Evolutionary conservation across 2,797 vertebrate species (phyloP), one percentile per base, ranked within the genome.

Genomic region (Acanthornis magna): DNA sequence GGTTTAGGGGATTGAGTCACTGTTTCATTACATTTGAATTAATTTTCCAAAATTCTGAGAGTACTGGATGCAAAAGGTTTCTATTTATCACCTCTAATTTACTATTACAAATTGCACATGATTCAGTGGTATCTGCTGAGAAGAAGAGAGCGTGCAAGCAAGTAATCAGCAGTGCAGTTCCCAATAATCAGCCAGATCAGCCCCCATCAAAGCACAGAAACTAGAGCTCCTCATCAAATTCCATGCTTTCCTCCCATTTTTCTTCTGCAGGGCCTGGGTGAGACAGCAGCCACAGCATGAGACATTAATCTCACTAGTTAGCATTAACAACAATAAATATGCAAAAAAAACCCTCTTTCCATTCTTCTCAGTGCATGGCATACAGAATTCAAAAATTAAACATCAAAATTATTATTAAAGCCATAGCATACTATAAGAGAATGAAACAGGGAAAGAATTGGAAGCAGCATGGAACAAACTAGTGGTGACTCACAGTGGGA

Each of bases 101-200:
- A 79, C 38, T 87, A 21, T 53, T 58, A 89, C 16, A 93, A 92
- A 78, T 85, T 77, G 38, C 65, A 89, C 16, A n/a, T 43, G 51
- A 92, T 81, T 92, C 85, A 70, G 29, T 29, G 58, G 45, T 53
- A 32, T 92, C 93, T 60, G 68, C 89, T 88, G 89, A 83, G 66
- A 85, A 72, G 90, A 36, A 88, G 38, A 71, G 80, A 61, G 66
- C 1, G 0, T 3, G 3, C 0, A 1, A 89, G 30, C 73, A 66
- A 73, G 76, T 55, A 89, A 95, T 93, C 89, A 97, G 85, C 66
- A 62, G 67, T 8, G 26, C 73, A 54, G 34, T 4, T 85, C 57
- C 86, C 42, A 88, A 62, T 80, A 85, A 95, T 91, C 89, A 95
- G 55, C 53, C 53, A 94, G 63, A 91, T 83, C 72, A 93, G 58